A percentile compares a stretch with the other conserved stretches of the same genome.
Conservation (phyloP, 2,113 vertebrate species). For the Pseudorasbora parva region DNA sequence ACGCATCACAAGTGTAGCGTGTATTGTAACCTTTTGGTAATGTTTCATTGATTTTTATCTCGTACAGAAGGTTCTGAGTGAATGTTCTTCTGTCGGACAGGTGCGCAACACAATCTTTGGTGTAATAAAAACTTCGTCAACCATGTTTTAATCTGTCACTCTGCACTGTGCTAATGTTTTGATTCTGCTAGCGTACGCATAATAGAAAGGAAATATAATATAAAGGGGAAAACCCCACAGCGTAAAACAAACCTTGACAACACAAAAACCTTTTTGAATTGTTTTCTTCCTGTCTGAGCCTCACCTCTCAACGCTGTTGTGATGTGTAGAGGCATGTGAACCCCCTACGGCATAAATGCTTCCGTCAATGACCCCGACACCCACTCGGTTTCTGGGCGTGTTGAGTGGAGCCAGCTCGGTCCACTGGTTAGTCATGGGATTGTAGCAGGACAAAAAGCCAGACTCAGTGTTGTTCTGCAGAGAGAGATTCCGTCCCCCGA, state of each 20-base stretch:
- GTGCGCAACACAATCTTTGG: background rate
- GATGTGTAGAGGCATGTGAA: conserved; percentile 77
- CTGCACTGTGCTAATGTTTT: conserved; percentile 20
- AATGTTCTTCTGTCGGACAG: conserved; percentile 12
- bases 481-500: conserved; percentile 79
- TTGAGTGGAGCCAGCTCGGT: conserved; percentile 74
- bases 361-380: conserved; percentile 77
- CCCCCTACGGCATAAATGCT: conserved; percentile 82
- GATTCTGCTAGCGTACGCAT: background rate
- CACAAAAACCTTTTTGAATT: conserved; percentile 22
- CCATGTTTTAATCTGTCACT: background rate
- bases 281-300: conserved; percentile 25
- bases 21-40: background rate
- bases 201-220: conserved; percentile 35
- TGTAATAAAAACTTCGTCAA: background rate
- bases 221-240: conserved; percentile 21
- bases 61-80: background rate
- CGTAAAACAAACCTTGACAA: background rate
- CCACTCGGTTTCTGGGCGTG: conserved; percentile 80
- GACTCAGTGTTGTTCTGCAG: conserved; percentile 76
- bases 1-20: background rate
- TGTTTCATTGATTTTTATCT: background rate
- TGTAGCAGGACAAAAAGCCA: conserved; percentile 78
- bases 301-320: conserved; percentile 80
- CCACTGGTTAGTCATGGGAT: conserved; percentile 85